These are phyloP conservation scores for Alosa alosa DNA, from an alignment of 2,113 vertebrate species.

Conservation along the genomic window DNA sequence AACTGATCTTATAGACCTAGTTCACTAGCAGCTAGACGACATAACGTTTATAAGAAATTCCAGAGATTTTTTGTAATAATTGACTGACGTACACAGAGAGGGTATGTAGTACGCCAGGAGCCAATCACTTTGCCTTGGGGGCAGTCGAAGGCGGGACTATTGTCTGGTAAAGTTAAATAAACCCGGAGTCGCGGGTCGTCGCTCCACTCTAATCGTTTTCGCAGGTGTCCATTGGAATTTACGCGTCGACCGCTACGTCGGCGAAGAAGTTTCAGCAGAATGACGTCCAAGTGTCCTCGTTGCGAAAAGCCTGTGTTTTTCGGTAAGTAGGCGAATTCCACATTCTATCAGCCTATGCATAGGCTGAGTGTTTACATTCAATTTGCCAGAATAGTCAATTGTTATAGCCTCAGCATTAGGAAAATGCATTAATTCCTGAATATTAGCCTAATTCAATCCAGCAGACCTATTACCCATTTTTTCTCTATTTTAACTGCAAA, in stretches of 20 bases:
- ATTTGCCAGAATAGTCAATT: not conserved
- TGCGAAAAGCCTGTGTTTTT: slow-evolving; percentile 49
- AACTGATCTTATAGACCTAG: not conserved
- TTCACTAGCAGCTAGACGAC: not conserved
- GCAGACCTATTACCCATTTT: not conserved
- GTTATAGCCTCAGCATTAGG: not conserved
- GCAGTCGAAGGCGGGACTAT: slow-evolving; percentile 17
- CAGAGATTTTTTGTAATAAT: not conserved
- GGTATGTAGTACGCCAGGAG: not conserved
- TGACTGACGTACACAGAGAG: not conserved
- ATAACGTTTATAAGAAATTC: not conserved
- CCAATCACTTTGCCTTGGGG: not conserved
- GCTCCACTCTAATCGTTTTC: not conserved
- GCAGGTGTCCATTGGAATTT: slow-evolving; percentile 18
- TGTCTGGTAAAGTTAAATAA: slow-evolving; percentile 38
- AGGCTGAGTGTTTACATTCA: not conserved
- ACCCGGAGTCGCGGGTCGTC: not conserved
- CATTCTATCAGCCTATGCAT: not conserved
- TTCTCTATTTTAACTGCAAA: not conserved
- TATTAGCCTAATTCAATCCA: not conserved
- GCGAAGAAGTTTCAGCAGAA: slow-evolving; percentile 18
- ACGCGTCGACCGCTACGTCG: slow-evolving; percentile 9
- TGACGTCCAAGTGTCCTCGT: slow-evolving; percentile 45
- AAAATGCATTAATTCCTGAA: not conserved
- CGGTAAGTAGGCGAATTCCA: slow-evolving; percentile 29